Evolutionary conservation across 1,140 invertebrate genomes (phyloP).

Genomic region (Sminthurides bifidus): DNA sequence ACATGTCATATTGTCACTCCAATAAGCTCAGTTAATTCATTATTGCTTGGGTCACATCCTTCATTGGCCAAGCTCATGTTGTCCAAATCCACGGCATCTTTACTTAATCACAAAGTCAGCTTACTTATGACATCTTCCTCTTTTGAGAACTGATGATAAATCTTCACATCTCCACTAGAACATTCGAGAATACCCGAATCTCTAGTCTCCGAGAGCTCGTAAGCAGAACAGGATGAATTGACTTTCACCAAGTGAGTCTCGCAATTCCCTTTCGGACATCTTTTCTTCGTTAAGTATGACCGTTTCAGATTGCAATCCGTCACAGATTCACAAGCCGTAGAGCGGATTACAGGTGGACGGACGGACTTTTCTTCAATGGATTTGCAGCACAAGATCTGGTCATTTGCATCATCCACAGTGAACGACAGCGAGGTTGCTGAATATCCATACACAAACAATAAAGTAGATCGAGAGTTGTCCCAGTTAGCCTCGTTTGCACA

Average conservation of each 20-base stretch:
- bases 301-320: conserved; percentile 9
- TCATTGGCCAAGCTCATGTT: no score
- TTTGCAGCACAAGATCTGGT: conserved; percentile 11
- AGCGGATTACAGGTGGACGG: conserved; percentile 5
- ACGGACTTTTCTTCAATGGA: background rate
- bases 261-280: conserved; percentile 12
- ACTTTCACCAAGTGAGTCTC: conserved; percentile 3
- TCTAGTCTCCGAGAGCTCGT: conserved; percentile 7
- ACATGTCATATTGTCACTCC: background rate
- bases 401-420: conserved; percentile 1
- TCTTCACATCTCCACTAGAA: background rate
- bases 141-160: conserved; percentile 9
- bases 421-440: background rate
- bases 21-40: background rate
- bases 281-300: background rate
- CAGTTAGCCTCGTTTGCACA: no score
- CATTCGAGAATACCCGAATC: conserved; percentile 14
- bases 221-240: conserved; percentile 8
- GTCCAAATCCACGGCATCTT: background rate
- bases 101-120: background rate
- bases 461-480: background rate
- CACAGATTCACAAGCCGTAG: conserved; percentile 7
- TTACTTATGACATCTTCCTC: conserved; percentile 12
- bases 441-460: background rate
- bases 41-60: no score